These are phyloP conservation scores for Caenorhabditis imperialis DNA, from an alignment of 2,888 invertebrate genomes.

Conservation along the genomic window DNA sequence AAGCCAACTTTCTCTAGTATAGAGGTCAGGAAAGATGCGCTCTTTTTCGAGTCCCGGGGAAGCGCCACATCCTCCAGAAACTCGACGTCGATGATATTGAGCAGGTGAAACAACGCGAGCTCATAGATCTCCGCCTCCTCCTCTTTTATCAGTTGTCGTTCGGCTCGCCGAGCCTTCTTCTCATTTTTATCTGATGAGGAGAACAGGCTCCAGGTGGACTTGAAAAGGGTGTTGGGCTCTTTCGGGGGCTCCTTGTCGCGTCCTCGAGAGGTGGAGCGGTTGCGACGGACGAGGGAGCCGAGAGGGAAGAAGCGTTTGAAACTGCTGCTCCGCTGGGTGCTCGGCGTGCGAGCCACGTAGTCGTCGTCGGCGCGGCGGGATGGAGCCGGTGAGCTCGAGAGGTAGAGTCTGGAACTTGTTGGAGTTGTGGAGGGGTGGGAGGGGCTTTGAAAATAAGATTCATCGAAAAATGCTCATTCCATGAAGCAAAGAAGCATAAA, in stretches of 20 bases:
- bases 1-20: conserved; percentile 53
- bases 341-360: conserved; percentile 17
- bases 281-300: conserved; percentile 46
- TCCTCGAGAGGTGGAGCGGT: conserved; percentile 51
- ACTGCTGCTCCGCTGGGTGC: conserved; percentile 42
- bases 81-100: conserved; percentile 47
- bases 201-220: conserved; percentile 52
- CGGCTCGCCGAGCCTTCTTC: conserved; percentile 36
- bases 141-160: conserved; percentile 40
- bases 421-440: too few species aligned
- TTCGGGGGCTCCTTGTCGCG: conserved; percentile 35
- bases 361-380: conserved; percentile 17
- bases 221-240: conserved; percentile 32
- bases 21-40: conserved; percentile 47
- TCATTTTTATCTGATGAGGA: conserved; percentile 39
- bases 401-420: conserved; percentile 42
- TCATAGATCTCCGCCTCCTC: conserved; percentile 54
- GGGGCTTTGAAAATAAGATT: too few species aligned
- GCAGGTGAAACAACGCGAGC: conserved; percentile 43
- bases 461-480: too few species aligned
- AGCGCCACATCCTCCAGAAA: conserved; percentile 54
- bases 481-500: too few species aligned
- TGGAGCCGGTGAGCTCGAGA: conserved; percentile 24
- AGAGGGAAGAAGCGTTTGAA: conserved; percentile 52
- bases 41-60: conserved; percentile 50